phyloP scores from a whole-genome alignment of 2,888 invertebrate species.

The Oscheius sp. region DNA sequence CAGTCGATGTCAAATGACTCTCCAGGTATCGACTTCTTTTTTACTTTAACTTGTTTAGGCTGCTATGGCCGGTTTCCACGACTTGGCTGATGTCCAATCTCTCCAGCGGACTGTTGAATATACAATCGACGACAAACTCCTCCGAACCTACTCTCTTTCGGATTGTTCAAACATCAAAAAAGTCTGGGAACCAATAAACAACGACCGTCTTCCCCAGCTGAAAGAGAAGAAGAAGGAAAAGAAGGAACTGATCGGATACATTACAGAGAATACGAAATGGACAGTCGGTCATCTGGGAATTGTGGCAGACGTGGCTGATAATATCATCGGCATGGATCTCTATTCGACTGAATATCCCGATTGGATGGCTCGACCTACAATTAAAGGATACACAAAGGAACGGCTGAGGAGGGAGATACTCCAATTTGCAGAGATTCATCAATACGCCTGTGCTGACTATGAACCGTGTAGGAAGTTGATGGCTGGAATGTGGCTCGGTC shows the following conservation, averaged over 20 bases:
- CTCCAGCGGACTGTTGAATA: slow-evolving; percentile 60
- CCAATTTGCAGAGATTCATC: slow-evolving; percentile 52
- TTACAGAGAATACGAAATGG: slow-evolving; percentile 49
- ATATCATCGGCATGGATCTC: slow-evolving; percentile 37
- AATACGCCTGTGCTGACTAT: slow-evolving; percentile 54
- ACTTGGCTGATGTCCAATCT: slow-evolving; percentile 34
- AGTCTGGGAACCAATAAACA: slow-evolving; percentile 29
- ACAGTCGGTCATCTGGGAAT: slow-evolving; percentile 35
- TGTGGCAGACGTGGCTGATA: slow-evolving; percentile 50
- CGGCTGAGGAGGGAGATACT: slow-evolving; percentile 33
- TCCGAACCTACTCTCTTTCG: slow-evolving; percentile 55
- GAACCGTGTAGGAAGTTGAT: slow-evolving; percentile 55
- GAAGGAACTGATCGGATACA: slow-evolving; percentile 37
- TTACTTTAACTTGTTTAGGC: too few species aligned
- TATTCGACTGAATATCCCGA: slow-evolving; percentile 29
- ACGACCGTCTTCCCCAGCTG: slow-evolving; percentile 37
- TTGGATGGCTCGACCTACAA: slow-evolving; percentile 34
- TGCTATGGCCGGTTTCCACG: slow-evolving; percentile 49
- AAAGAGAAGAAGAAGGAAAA: slow-evolving; percentile 20
- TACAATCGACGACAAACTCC: slow-evolving; percentile 57
- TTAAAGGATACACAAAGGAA: slow-evolving; percentile 34
- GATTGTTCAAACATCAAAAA: neutral
- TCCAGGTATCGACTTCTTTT: too few species aligned
- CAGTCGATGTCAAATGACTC: slow-evolving; percentile 50
- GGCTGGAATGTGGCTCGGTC: slow-evolving; percentile 56